Conservation (phyloP, 2,113 vertebrate species). For the Todiramphus saurophagus region DNA sequence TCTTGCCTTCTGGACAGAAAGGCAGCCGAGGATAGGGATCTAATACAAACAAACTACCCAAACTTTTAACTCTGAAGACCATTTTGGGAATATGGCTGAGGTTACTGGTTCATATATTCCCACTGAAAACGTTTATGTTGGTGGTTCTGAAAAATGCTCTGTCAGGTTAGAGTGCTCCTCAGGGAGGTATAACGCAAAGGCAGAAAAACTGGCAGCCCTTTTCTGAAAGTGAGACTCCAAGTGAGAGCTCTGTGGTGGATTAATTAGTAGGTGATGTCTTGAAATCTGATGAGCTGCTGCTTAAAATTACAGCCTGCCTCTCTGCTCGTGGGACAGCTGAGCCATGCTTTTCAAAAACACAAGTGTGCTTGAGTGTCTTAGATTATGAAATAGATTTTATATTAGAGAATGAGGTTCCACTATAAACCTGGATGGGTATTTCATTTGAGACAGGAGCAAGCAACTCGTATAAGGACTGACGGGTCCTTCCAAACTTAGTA, state of each 20-base stretch:
- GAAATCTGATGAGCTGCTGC: neutral
- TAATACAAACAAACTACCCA: neutral
- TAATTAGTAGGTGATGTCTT: conserved; percentile 12
- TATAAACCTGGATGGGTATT: neutral
- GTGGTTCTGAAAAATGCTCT: neutral
- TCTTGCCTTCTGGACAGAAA: neutral
- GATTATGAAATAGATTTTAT: neutral
- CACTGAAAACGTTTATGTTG: neutral
- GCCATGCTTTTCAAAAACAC: neutral
- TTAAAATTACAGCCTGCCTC: conserved; percentile 4
- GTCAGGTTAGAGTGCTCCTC: neutral
- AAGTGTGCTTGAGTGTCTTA: neutral
- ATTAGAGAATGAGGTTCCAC: neutral
- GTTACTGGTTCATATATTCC: neutral
- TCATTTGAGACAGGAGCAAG: neutral
- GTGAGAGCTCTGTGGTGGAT: neutral
- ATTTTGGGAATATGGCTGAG: neutral
- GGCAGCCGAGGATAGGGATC: neutral
- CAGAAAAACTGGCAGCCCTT: neutral
- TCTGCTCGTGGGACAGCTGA: neutral
- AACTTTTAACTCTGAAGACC: neutral
- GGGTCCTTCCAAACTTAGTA: neutral
- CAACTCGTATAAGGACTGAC: neutral
- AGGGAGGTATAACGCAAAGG: neutral
- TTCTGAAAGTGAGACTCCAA: neutral